These are phyloP conservation scores for Camelus dromedarius DNA, from an alignment of 2,113 vertebrate genomes.

Conservation along the genomic window DNA sequence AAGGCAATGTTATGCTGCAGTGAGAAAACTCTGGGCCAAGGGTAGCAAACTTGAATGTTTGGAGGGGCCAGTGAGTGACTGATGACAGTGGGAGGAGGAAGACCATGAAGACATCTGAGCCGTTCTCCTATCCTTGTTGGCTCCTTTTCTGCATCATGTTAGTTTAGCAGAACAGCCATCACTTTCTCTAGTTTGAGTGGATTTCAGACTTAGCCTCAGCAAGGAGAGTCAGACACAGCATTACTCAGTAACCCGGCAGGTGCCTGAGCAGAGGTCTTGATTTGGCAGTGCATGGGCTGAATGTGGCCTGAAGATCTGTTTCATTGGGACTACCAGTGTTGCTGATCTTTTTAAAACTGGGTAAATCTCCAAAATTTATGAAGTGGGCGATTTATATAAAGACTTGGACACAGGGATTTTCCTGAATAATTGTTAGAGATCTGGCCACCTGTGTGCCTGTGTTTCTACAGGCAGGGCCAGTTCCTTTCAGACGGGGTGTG, in stretches of 20 bases:
- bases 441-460: accelerated
- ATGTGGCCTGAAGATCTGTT: background rate
- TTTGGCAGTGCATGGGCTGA: background rate
- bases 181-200: background rate
- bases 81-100: background rate
- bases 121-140: background rate
- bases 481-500: background rate
- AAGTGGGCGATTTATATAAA: background rate
- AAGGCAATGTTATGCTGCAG: background rate
- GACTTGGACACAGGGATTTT: background rate
- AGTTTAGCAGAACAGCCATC: background rate
- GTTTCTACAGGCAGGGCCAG: background rate
- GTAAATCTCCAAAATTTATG: background rate
- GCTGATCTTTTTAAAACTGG: background rate
- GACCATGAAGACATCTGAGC: background rate
- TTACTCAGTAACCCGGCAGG: background rate
- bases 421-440: background rate
- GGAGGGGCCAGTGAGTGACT: background rate
- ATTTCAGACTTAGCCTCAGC: background rate
- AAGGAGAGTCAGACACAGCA: background rate
- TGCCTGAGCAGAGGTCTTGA: background rate
- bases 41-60: background rate
- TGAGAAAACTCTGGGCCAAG: background rate
- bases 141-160: background rate
- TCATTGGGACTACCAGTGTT: background rate